A percentile compares a stretch with the other conserved stretches of the same genome.
These are phyloP conservation scores for Lasaia peninsularis DNA, from an alignment of 1,140 invertebrate genomes.

Conservation along the genomic window DNA sequence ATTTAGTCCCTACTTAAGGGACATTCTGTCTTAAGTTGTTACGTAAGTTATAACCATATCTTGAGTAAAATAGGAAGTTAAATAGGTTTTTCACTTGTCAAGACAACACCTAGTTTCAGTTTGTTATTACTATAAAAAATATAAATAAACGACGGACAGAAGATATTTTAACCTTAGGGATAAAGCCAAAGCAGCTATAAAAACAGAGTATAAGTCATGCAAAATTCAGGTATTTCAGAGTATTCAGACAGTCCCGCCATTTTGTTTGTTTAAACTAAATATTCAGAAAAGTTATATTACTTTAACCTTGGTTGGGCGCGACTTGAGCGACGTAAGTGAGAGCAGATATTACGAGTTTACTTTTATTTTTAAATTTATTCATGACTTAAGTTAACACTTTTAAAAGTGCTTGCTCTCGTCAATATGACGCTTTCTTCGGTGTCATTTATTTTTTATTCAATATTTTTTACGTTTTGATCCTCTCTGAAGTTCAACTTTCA, in stretches of 20 bases:
- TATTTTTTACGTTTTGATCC: background rate
- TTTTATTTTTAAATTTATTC: conserved; percentile 8
- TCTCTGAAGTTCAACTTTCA: background rate
- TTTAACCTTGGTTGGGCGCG: background rate
- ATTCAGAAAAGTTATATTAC: conserved; percentile 7
- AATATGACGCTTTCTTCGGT: background rate
- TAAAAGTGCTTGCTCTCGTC: background rate
- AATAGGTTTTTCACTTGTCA: no score
- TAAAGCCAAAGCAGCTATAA: background rate
- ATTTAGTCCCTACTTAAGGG: no score
- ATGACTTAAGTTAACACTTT: conserved; percentile 5
- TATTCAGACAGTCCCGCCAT: background rate
- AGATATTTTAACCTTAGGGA: no score
- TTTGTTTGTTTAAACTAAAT: conserved; percentile 1
- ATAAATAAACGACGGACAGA: no score
- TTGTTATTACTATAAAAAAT: no score
- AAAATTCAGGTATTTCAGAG: background rate
- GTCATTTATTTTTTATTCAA: background rate
- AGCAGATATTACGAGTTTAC: background rate
- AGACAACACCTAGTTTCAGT: no score
- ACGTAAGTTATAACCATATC: no score
- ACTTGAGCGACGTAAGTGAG: background rate
- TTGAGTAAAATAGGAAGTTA: no score
- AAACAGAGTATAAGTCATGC: background rate
- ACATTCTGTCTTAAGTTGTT: no score